These are phyloP conservation scores for Percopsis transmontana DNA, from an alignment of 2,113 vertebrate species.

Conservation along the genomic window DNA sequence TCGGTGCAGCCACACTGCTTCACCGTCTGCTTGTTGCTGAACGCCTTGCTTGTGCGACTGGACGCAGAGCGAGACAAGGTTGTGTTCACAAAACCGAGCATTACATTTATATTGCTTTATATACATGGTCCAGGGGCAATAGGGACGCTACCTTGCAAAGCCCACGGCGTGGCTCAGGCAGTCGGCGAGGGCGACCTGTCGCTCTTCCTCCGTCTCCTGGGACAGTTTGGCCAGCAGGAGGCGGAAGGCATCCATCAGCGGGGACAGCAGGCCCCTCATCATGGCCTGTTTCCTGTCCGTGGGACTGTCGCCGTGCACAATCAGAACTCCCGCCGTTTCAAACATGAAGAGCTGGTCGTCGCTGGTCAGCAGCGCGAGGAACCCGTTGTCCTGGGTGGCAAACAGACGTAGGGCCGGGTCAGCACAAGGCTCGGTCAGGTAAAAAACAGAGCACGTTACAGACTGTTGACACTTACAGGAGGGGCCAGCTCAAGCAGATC, in stretches of 20 bases:
- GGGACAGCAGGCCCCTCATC: constrained; percentile 92
- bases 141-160: constrained; percentile 87
- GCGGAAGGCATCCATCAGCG: constrained; percentile 92
- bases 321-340: constrained; percentile 93
- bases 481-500: constrained; percentile 92
- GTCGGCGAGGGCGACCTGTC: constrained; percentile 87
- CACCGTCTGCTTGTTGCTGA: constrained; percentile 99
- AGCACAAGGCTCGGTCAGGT: not conserved
- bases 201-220: constrained; percentile 87
- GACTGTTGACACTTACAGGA: constrained; percentile 81
- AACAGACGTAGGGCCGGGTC: not conserved
- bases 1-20: constrained; percentile 95
- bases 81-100: not conserved
- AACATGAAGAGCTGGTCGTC: constrained; percentile 98
- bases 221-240: constrained; percentile 88
- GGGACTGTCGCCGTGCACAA: constrained; percentile 91
- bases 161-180: constrained; percentile 95
- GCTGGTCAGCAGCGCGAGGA: constrained; percentile 88
- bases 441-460: not conserved
- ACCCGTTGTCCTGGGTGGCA: constrained; percentile 89
- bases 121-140: not conserved
- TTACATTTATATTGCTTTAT: not conserved
- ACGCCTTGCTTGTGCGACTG: constrained; percentile 98
- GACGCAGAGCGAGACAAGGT: not conserved
- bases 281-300: constrained; percentile 90